These are phyloP conservation scores for Acronicta aceris DNA, from an alignment of 2,888 invertebrate genomes.

Conservation along the genomic window DNA sequence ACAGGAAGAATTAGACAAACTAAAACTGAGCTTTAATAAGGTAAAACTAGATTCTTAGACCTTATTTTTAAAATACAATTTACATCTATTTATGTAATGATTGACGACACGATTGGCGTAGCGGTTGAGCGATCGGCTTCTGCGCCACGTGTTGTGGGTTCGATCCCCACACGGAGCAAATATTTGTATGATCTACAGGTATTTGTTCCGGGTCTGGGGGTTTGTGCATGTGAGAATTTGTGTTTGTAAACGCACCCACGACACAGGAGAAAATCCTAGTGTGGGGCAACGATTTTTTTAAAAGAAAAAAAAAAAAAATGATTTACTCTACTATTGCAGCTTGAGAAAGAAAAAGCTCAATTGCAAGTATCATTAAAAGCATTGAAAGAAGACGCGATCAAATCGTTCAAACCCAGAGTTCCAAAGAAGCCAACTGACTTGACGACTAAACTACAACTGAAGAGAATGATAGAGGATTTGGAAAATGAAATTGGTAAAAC, in stretches of 20 bases:
- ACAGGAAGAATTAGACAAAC: conserved; percentile 87
- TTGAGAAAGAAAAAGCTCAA: conserved; percentile 91
- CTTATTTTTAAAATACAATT: too few relatives aligned
- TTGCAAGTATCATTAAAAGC: conserved; percentile 91
- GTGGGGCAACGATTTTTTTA: too few relatives aligned
- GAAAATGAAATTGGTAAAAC: conserved; percentile 95
- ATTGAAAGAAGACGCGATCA: conserved; percentile 91
- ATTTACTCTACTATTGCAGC: conserved; percentile 63
- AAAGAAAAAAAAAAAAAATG: too few relatives aligned
- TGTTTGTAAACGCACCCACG: too few relatives aligned
- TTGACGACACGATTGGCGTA: too few relatives aligned
- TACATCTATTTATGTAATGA: neutral
- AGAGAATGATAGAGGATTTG: conserved; percentile 95
- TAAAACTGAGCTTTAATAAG: conserved; percentile 86
- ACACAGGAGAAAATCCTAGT: too few relatives aligned
- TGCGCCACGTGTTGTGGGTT: too few relatives aligned
- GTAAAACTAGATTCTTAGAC: conserved; percentile 57
- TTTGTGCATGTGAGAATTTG: too few relatives aligned
- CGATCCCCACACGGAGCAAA: too few relatives aligned
- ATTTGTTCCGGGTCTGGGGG: too few relatives aligned
- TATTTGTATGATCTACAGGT: too few relatives aligned
- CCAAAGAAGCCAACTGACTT: conserved; percentile 93
- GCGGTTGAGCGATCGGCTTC: too few relatives aligned
- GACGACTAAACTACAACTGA: conserved; percentile 92
- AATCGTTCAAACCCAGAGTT: conserved; percentile 91